Evolutionary conservation across 2,888 invertebrate species (phyloP).

Genomic region (Incurvaria masculella): DNA sequence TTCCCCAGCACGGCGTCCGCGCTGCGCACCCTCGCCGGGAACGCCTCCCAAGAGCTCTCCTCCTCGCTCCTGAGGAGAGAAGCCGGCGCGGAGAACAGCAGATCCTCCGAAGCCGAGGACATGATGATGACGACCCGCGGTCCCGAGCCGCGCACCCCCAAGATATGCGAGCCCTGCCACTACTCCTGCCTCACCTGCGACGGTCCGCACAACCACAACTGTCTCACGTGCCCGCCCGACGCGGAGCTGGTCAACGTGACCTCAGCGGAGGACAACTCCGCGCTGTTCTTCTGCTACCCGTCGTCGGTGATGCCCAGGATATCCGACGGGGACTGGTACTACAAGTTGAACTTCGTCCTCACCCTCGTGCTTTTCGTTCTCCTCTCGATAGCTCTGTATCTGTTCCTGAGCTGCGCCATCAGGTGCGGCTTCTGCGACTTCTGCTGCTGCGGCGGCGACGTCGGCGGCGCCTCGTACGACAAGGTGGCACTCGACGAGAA

Average conservation of each 20-base stretch:
- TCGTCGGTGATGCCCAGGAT: constrained; percentile 40
- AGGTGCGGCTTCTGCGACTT: constrained; percentile 15
- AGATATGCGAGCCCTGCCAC: constrained; percentile 65
- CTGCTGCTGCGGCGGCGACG: constrained; percentile 25
- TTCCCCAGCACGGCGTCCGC: constrained; percentile 41
- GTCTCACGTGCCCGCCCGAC: constrained; percentile 65
- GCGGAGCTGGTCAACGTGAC: constrained; percentile 50
- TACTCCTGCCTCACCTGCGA: constrained; percentile 70
- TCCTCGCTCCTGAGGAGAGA: constrained; percentile 4
- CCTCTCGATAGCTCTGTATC: constrained; percentile 29
- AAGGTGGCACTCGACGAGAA: constrained; percentile 42
- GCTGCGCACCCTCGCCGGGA: constrained; percentile 23
- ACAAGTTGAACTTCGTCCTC: constrained; percentile 39
- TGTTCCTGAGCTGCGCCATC: constrained; percentile 23
- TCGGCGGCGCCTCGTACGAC: constrained; percentile 36
- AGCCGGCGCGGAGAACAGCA: constrained; percentile 8
- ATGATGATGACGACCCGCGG: constrained; percentile 22
- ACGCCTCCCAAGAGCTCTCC: constrained; percentile 13
- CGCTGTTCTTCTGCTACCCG: constrained; percentile 51
- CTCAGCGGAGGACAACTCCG: constrained; percentile 28
- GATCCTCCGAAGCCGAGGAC: constrained; percentile 31
- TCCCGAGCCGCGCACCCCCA: constrained; percentile 25
- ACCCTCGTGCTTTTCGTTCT: constrained; percentile 32
- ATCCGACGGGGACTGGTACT: constrained; percentile 42
- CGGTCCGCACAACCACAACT: constrained; percentile 68